A percentile compares a stretch with the other conserved stretches of the same genome.
phyloP scores from a whole-genome alignment of 2,113 vertebrate genomes.

The Camelus bactrianus region DNA sequence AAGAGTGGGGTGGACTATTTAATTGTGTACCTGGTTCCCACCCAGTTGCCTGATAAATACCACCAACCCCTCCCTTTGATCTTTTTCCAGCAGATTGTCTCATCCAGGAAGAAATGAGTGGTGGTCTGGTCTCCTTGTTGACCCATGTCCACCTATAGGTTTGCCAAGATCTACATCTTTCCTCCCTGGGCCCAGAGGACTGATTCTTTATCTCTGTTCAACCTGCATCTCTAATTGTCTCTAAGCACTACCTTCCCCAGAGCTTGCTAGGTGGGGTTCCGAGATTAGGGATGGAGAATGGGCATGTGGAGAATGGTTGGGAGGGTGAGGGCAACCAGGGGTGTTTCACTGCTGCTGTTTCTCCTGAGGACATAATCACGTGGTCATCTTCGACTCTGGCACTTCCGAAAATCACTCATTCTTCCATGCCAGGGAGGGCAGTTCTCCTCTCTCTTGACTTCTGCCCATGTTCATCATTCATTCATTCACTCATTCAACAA shows the following conservation, averaged over 20 bases:
- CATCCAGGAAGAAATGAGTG: not conserved
- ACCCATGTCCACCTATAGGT: not conserved
- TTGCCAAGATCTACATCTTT: not conserved
- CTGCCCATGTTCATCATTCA: not conserved
- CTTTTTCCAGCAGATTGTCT: not conserved
- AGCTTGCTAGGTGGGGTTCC: not conserved
- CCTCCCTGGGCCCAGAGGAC: slow-evolving; percentile 6
- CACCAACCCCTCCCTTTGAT: not conserved
- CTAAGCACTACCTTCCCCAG: not conserved
- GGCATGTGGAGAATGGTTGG: not conserved
- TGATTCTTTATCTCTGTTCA: not conserved
- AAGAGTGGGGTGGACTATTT: not conserved
- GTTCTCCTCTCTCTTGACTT: slow-evolving; percentile 3
- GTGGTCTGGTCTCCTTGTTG: not conserved
- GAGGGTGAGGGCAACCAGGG: not conserved
- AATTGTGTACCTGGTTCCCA: not conserved
- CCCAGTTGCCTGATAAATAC: not conserved
- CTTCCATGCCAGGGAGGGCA: not conserved
- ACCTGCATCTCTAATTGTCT: not conserved
- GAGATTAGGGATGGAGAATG: not conserved
- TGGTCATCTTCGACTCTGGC: not conserved
- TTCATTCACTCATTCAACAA: slow-evolving; percentile 36
- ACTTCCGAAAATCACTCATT: slow-evolving; percentile 18
- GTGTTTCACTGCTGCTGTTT: not conserved
- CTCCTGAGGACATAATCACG: not conserved